phyloP scores from a whole-genome alignment of 1,140 invertebrate genomes.

The Elysia chlorotica region DNA sequence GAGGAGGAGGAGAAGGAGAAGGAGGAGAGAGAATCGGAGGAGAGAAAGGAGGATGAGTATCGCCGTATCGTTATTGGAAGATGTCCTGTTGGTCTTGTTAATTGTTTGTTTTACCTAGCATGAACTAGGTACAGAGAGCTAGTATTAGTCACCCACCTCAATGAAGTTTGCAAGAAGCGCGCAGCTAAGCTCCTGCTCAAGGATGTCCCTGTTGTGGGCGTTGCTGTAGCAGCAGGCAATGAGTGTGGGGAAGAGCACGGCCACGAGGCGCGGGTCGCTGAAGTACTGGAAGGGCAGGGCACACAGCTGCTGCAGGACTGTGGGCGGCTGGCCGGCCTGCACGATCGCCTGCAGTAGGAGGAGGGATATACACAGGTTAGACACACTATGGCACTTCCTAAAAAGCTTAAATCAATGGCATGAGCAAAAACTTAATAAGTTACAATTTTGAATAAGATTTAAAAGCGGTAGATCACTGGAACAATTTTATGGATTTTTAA shows the following conservation, averaged over 20 bases:
- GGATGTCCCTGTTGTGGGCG: slow-evolving; percentile 71
- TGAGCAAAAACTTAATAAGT: too few relatives aligned
- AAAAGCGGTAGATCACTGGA: too few relatives aligned
- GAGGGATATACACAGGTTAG: too few relatives aligned
- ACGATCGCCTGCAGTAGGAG: slow-evolving; percentile 74
- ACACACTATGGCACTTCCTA: too few relatives aligned
- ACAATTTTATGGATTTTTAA: too few relatives aligned
- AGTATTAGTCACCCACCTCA: slow-evolving; percentile 41
- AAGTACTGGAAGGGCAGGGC: slow-evolving; percentile 88
- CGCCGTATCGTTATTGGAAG: too few relatives aligned
- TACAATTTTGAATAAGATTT: too few relatives aligned
- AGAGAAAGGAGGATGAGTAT: too few relatives aligned
- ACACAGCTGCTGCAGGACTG: slow-evolving; percentile 88
- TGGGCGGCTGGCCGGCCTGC: slow-evolving; percentile 80
- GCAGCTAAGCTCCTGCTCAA: slow-evolving; percentile 79
- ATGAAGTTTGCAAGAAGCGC: slow-evolving; percentile 65
- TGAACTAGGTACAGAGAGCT: too few relatives aligned
- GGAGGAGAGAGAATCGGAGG: neutral
- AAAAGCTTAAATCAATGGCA: too few relatives aligned
- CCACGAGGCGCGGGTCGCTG: slow-evolving; percentile 75
- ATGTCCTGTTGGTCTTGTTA: too few relatives aligned
- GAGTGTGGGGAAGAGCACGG: slow-evolving; percentile 85
- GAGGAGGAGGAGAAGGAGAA: neutral
- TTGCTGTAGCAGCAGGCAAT: slow-evolving; percentile 79
- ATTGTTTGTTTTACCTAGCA: too few relatives aligned